Percentiles rank a stretch among this genome's conserved stretches.
Conservation (phyloP, 2,888 invertebrate species). For the Himalopsyche anomala region DNA sequence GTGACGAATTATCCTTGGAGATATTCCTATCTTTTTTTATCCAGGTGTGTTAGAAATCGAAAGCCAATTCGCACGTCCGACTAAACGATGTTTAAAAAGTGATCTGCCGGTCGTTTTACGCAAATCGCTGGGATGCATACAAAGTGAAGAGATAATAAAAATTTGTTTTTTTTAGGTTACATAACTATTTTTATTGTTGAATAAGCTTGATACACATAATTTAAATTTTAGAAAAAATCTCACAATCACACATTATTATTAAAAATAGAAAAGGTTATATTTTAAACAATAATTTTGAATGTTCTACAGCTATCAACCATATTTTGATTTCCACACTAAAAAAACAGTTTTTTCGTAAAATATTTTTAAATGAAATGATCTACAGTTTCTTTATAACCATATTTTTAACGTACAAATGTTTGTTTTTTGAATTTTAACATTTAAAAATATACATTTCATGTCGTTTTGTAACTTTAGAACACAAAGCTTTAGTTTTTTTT, state of each 20-base stretch:
- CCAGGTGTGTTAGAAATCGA: no score
- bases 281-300: conserved; percentile 22
- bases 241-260: conserved; percentile 49
- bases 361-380: conserved; percentile 3
- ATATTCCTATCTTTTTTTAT: no score
- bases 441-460: conserved; percentile 41
- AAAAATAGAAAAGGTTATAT: conserved; percentile 39
- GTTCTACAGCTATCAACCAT: neutral
- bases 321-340: conserved; percentile 29
- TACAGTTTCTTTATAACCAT: neutral
- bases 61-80: no score
- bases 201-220: conserved; percentile 48
- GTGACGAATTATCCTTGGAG: no score
- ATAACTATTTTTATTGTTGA: conserved; percentile 52
- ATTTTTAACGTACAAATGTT: conserved; percentile 6
- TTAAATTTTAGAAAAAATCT: conserved; percentile 45
- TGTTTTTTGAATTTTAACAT: conserved; percentile 48
- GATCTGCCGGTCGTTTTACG: neutral
- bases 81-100: neutral
- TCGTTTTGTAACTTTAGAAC: conserved; percentile 2
- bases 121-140: conserved; percentile 8
- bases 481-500: conserved; percentile 9
- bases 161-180: conserved; percentile 39
- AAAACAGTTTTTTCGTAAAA: conserved; percentile 48
- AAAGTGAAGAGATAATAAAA: conserved; percentile 45